Base-by-base conservation (phyloP, 2,888 invertebrate species). In the Stenodera caucasica region DNA sequence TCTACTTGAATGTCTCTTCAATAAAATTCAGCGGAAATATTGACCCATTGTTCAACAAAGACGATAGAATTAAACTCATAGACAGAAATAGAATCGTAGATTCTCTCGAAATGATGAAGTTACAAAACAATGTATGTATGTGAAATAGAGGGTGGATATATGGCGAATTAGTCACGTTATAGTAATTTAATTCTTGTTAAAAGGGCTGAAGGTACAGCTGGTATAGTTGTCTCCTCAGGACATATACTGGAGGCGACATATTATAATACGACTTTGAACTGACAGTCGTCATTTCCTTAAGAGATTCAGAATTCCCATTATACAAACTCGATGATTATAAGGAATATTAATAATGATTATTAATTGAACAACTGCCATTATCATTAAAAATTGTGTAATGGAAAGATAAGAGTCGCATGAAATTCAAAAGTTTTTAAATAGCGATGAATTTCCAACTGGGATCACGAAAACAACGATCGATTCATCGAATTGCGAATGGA, bases 391-490 rank as follows among this genome's bases (percentile, higher is more conserved):
- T n/a, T n/a, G n/a, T n/a, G n/a, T n/a, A n/a, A n/a, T n/a, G n/a
- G n/a, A n/a, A n/a, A n/a, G n/a, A n/a, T n/a, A n/a, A n/a, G n/a
- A n/a, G n/a, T 67, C 61, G 67, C 67, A 63, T 68, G 67, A 51
- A 58, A 57, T 35, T 35, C 23, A 55, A 61, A 64, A 61, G 57
- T 68, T 14, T 37, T 65, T 66, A 63, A 65, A 54, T 52, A 45
- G 60, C 23, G 55, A 40, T 60, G 61, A 60, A 66, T 68, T 68
- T 68, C 66, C 67, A 66, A 67, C 51, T 57, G 40, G 32, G 55
- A 63, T 65, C 67, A 67, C 60, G 60, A 62, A 60, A 29, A 57
- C 57, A 53, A 60, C 53, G 40, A 53, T 26, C 2, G 1, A 15
- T 51, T 26, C 29, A 21, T 23, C 26, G 15, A n/a, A 15, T n/a